Conservation (phyloP, 2,113 vertebrate genomes). For the Bombycilla garrulus region DNA sequence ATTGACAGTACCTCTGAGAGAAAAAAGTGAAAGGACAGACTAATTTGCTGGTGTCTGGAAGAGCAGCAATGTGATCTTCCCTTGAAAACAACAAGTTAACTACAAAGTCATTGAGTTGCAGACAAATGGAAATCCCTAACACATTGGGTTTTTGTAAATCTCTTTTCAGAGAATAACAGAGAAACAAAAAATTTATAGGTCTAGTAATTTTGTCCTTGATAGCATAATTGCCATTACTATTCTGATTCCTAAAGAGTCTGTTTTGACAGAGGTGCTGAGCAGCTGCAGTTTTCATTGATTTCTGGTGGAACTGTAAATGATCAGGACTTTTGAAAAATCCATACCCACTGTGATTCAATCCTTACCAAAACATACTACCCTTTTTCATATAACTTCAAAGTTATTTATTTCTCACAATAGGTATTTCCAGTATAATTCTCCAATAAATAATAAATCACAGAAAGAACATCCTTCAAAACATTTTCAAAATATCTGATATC, state of each 20-base stretch:
- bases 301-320: background rate
- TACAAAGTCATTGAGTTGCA: background rate
- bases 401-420: background rate
- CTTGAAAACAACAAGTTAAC: background rate
- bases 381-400: background rate
- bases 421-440: background rate
- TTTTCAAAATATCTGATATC: background rate
- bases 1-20: background rate
- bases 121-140: background rate
- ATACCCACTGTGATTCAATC: background rate
- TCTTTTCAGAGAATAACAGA: background rate
- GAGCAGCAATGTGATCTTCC: background rate
- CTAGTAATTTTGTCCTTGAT: background rate
- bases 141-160: background rate
- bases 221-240: background rate
- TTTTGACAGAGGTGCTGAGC: background rate
- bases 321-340: slow-evolving; percentile 13
- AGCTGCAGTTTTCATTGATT: slow-evolving; percentile 1
- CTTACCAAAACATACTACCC: background rate
- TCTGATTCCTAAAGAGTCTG: background rate
- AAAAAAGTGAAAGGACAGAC: background rate
- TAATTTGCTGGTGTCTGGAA: background rate
- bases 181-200: background rate
- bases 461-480: background rate
- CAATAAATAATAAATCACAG: slow-evolving; percentile 28